A percentile compares a stretch with the other conserved stretches of the same genome.
These are phyloP conservation scores for Drepanosiphum platanoidis DNA, from an alignment of 2,888 invertebrate genomes.

Conservation along the genomic window DNA sequence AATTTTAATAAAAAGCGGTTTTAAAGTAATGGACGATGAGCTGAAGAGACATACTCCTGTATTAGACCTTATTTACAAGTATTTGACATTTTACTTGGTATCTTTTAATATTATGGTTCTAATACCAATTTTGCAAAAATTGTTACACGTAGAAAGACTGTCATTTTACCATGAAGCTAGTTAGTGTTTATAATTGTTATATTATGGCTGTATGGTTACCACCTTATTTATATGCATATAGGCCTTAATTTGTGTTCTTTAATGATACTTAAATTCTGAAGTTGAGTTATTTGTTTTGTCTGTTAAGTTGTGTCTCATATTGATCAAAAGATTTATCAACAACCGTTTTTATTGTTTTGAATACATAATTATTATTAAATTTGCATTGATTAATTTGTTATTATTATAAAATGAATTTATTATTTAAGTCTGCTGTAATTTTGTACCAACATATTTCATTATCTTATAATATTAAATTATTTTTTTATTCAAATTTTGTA, in stretches of 20 bases:
- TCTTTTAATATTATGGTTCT: constrained; percentile 82
- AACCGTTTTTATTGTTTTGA: constrained; percentile 10
- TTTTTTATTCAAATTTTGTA: background rate
- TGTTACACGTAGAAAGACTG: constrained; percentile 80
- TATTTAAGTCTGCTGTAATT: constrained; percentile 22
- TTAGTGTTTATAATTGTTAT: constrained; percentile 69
- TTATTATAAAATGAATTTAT: constrained; percentile 20
- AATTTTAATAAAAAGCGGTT: constrained; percentile 38
- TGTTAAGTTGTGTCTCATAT: constrained; percentile 31
- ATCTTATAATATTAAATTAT: constrained; percentile 21
- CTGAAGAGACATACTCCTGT: constrained; percentile 65
- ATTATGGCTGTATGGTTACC: too few species aligned
- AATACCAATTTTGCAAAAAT: constrained; percentile 80
- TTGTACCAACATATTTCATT: constrained; percentile 9
- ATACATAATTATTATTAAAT: constrained; percentile 6
- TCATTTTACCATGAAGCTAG: constrained; percentile 82
- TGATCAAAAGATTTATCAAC: constrained; percentile 28
- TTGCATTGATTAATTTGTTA: constrained; percentile 4
- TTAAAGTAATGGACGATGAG: constrained; percentile 33
- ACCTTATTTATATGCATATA: too few species aligned
- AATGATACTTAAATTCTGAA: constrained; percentile 31
- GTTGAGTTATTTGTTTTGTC: background rate
- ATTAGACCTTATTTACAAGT: constrained; percentile 86
- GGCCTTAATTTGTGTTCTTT: background rate
- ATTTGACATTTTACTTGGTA: constrained; percentile 81